Percentiles rank a stretch among this genome's conserved stretches.
phyloP scores from a whole-genome alignment of 2,113 vertebrate species.

The Paramormyrops kingsleyae region DNA sequence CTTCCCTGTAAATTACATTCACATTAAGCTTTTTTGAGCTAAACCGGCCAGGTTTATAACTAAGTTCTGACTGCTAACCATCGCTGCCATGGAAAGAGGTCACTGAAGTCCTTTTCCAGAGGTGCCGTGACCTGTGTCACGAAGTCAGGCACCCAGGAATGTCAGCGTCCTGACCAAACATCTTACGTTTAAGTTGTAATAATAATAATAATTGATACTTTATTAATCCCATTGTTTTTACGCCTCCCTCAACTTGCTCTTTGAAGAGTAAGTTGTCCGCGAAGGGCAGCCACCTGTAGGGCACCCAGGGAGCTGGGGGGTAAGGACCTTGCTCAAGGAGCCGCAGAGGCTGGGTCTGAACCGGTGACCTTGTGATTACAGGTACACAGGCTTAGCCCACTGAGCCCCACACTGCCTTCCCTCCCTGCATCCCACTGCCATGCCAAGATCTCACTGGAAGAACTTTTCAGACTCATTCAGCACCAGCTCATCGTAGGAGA shows the following conservation, averaged over 20 bases:
- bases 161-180: neutral
- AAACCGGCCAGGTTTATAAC: neutral
- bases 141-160: neutral
- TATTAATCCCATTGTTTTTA: no score
- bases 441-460: neutral
- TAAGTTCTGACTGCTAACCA: neutral
- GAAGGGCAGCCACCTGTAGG: no score
- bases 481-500: neutral
- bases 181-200: neutral
- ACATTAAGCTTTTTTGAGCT: neutral
- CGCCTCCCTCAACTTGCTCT: no score
- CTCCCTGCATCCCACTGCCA: neutral
- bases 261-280: no score
- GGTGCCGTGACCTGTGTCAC: neutral
- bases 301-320: no score
- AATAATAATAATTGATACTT: no score
- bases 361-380: no score
- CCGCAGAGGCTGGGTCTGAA: no score
- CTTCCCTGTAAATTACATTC: neutral
- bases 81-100: neutral
- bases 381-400: no score
- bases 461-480: neutral
- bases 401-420: no score
- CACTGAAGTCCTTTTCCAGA: neutral
- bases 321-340: no score